Evolutionary conservation across 2,888 invertebrate genomes (phyloP).

Genomic region (Slavum lentiscoides): DNA sequence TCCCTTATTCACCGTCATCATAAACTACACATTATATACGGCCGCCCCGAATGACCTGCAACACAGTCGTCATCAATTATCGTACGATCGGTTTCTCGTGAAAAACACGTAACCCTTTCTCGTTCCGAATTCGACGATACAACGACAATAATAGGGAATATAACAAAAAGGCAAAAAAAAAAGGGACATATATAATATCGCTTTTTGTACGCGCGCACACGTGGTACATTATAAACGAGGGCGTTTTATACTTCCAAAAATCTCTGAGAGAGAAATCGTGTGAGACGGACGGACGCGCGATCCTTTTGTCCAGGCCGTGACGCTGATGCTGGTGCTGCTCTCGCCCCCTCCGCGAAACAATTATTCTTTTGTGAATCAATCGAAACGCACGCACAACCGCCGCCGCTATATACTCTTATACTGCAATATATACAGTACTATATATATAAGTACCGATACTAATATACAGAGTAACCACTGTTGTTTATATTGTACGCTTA

Average conservation of each 20-base stretch:
- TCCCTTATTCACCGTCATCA: no score
- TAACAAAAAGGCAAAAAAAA: no score
- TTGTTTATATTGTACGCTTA: neutral
- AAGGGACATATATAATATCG: no score
- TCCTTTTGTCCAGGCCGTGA: neutral
- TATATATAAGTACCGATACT: neutral
- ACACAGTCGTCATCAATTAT: no score
- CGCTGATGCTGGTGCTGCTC: neutral
- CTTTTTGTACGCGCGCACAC: neutral
- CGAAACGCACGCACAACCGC: constrained; percentile 11
- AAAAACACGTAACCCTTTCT: no score
- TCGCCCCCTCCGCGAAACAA: constrained; percentile 45
- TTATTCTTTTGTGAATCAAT: constrained; percentile 48
- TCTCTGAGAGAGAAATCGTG: constrained; percentile 13
- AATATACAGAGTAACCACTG: neutral
- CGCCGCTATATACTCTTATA: constrained; percentile 36
- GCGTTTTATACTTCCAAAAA: neutral
- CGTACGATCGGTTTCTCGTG: no score
- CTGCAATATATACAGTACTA: neutral
- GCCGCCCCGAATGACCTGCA: no score
- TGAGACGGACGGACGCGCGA: neutral
- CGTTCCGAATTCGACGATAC: no score
- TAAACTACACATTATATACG: no score
- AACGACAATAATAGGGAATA: no score
- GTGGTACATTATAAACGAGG: neutral